Evolutionary conservation across 2,888 invertebrate species (phyloP).

Genomic region (Siphlonurus alternatus): DNA sequence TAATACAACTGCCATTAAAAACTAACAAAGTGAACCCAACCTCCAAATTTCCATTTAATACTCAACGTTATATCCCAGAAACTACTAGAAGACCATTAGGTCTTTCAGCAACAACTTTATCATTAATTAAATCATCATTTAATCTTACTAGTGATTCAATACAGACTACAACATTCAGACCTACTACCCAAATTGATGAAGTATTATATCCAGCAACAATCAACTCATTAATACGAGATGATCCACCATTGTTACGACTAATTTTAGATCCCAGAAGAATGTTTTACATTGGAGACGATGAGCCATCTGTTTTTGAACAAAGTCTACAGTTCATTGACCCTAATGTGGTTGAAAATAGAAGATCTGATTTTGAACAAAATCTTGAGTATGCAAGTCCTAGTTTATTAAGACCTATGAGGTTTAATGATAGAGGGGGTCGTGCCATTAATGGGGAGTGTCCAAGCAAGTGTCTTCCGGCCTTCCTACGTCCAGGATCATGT

Average conservation of each 20-base stretch:
- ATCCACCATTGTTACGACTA: conserved; percentile 13
- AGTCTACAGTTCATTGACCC: neutral
- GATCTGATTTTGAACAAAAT: too few relatives aligned
- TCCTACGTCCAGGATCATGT: conserved; percentile 41
- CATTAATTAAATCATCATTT: neutral
- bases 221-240: neutral
- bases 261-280: conserved; percentile 39
- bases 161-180: neutral
- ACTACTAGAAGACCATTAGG: neutral
- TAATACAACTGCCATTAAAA: neutral
- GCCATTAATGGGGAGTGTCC: neutral
- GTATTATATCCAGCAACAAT: neutral
- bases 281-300: conserved; percentile 41
- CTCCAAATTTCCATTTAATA: neutral
- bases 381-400: neutral
- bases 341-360: too few relatives aligned
- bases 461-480: conserved; percentile 40
- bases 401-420: neutral
- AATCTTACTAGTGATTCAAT: neutral
- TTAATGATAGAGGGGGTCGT: neutral
- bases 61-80: neutral
- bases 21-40: neutral
- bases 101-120: neutral
- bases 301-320: conserved; percentile 22
- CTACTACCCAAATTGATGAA: neutral